Base-by-base conservation (phyloP, 2,888 invertebrate genomes). In the Tenthredo mesomela region DNA sequence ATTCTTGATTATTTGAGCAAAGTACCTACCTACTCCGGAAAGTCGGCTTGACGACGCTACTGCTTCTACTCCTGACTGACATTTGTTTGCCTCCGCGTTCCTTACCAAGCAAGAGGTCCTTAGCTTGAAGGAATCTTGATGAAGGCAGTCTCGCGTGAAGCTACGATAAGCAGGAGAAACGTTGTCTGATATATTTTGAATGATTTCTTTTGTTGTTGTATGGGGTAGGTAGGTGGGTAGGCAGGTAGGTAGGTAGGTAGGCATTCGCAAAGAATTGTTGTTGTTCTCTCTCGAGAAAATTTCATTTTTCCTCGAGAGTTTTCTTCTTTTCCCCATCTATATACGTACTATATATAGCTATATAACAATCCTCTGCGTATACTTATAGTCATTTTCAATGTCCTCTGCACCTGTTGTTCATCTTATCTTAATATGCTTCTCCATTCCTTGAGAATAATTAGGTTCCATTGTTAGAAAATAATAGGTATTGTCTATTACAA, bases 391-490 rank as follows among this genome's bases (percentile, higher is more conserved):
- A 89, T 90, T 90, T 89, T 89, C 88, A 86, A 87, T 85, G 84
- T 84, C 84, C 67, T 50, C 84, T 78, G 88, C 89, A 89, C 88
- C 90, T 89, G 90, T 89, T 89, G 88, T 88, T 88, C 87, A 86
- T 85, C 85, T 87, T 88, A 88, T 88, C 89, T 75, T 67, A 77
- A 84, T 84, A 78, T 86, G 80, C 80, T 89, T 87, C 25, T 61
- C 89, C 88, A 89, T 89, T 89, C 88, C 88, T 86, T 87, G 85
- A 83, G 85, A 87, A 88, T 90, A 89, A 90, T 90, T 90, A 89
- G 89, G 86, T 88, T 87, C 88, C 87, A 87, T 89, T 88, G 87
- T 88, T 85, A 87, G 86, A 84, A 85, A 83, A 87, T 88, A 89
- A 88, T 77, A 18, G 58, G 50, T 33, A 77, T 80, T 80, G 61